Evolutionary conservation across 2,888 invertebrate genomes (phyloP).

Genomic region (Nomada ruficornis): DNA sequence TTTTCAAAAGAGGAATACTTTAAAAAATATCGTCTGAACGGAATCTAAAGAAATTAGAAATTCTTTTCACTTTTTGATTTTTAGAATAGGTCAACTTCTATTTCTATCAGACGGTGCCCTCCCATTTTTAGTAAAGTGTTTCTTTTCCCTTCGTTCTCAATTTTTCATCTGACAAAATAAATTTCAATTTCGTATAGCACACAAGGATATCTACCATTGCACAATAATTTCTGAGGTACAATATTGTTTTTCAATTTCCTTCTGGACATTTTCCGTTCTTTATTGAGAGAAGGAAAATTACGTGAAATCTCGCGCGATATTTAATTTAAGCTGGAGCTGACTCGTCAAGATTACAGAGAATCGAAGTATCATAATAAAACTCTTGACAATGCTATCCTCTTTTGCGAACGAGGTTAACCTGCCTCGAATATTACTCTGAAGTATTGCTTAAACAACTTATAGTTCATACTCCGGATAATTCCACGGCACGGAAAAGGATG

Average conservation of each 20-base stretch:
- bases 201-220: too few species aligned
- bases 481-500: not conserved
- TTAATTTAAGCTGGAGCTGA: slow-evolving; percentile 41
- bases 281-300: slow-evolving; percentile 1
- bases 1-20: not conserved
- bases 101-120: not conserved
- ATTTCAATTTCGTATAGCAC: not conserved
- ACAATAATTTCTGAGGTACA: too few species aligned
- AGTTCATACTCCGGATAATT: too few species aligned
- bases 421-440: not conserved
- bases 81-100: not conserved
- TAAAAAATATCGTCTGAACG: too few species aligned
- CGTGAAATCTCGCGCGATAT: slow-evolving; percentile 3
- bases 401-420: not conserved
- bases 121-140: not conserved
- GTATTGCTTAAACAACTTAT: not conserved
- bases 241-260: not conserved
- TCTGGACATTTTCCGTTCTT: not conserved
- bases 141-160: slow-evolving; percentile 43
- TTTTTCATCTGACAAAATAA: not conserved
- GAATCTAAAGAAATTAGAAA: not conserved
- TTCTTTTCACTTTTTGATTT: too few species aligned
- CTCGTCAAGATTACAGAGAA: slow-evolving; percentile 19
- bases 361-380: slow-evolving; percentile 17
- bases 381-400: slow-evolving; percentile 23